Evolutionary conservation across 2,888 invertebrate species (phyloP), one percentile per base, ranked within the genome.

Genomic region (Diogma glabrata): DNA sequence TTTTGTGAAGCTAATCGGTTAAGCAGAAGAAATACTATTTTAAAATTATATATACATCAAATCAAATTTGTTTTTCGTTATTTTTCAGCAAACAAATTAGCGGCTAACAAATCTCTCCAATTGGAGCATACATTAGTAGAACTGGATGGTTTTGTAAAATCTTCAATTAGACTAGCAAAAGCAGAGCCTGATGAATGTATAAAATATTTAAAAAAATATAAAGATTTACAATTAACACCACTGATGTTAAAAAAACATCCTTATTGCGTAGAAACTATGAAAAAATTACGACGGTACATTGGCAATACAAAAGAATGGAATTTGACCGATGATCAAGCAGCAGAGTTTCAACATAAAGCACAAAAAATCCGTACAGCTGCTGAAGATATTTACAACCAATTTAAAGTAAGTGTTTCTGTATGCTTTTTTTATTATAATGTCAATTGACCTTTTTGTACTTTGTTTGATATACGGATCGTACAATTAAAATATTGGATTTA

Each of bases 241-340:
- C 67, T 88, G 19, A 87, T 88, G 84, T 66, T 92, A 38, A 76
- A 87, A 51, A 89, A 89, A 58, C 86, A 89, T 71, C 83, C 88
- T 1, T 79, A 82, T 45, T 77, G 85, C 57, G 75, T 90, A 45
- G 83, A 87, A 61, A 88, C 87, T 1, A 76, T 89, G 49, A 82
- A 84, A 59, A 77, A 85, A 53, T 72, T 87, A 66, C 74, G 84
- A 14, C 77, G 81, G 43, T 91, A 90, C 66, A 80, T 88, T 30
- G 90, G 90, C 7, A 89, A 89, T 67, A 70, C 81, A 3, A 75
- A 78, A 5, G 76, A 81, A 14, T 89, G 89, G 89, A 80, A 81
- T 57, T 72, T 81, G 53, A 68, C 66, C 3, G 72, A 72, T 2
- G 77, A 77, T 26, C 81, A 83, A 55, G 75, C 78, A 49, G 68